phyloP scores from a whole-genome alignment of 2,797 vertebrate genomes.

The Poliocrania exsul region DNA sequence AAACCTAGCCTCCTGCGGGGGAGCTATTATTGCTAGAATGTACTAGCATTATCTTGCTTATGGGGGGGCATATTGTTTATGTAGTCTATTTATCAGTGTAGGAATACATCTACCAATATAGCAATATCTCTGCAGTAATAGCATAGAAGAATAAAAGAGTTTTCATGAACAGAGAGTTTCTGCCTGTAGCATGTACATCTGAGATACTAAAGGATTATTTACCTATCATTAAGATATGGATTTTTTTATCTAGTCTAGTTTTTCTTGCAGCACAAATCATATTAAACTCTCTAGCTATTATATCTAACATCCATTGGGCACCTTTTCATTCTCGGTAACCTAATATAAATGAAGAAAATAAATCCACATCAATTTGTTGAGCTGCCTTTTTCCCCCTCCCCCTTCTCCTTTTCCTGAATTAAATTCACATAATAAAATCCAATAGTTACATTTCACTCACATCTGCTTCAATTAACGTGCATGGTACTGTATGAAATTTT shows the following conservation, averaged over 20 bases:
- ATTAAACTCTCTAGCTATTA: constrained; percentile 67
- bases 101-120: constrained; percentile 54
- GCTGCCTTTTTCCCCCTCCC: not conserved
- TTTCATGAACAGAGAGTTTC: constrained; percentile 67
- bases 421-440: constrained; percentile 41
- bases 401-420: not conserved
- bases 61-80: constrained; percentile 72
- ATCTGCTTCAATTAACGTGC: not conserved
- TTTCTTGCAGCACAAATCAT: constrained; percentile 70
- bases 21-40: constrained; percentile 61
- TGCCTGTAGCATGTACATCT: constrained; percentile 62
- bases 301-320: constrained; percentile 54
- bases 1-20: constrained; percentile 57
- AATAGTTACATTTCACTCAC: not conserved
- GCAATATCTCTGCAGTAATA: constrained; percentile 66
- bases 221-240: constrained; percentile 74
- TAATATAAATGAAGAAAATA: constrained; percentile 68
- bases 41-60: constrained; percentile 69
- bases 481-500: not conserved
- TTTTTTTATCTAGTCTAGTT: constrained; percentile 70
- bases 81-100: constrained; percentile 71
- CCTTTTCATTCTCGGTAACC: constrained; percentile 49
- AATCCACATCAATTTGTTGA: constrained; percentile 65
- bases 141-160: constrained; percentile 66
- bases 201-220: constrained; percentile 73